A percentile compares a stretch with the other conserved stretches of the same genome.
These are phyloP conservation scores for Setophaga coronata DNA, from an alignment of 2,113 vertebrate genomes.

Conservation along the genomic window DNA sequence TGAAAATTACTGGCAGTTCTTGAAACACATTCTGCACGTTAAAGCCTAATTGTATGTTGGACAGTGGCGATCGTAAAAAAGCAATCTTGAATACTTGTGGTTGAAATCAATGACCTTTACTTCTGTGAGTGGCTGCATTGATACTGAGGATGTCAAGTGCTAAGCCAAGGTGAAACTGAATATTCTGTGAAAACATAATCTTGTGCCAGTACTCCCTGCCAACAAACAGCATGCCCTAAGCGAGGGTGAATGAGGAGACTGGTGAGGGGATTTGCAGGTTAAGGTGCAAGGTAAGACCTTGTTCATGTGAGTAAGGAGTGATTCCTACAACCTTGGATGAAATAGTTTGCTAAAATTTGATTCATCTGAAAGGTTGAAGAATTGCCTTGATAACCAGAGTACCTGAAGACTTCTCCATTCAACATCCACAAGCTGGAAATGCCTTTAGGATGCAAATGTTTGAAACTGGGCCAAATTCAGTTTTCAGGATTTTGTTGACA, in stretches of 20 bases:
- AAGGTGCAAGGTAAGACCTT: background rate
- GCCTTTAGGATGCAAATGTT: background rate
- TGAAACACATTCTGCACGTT: constrained; percentile 18
- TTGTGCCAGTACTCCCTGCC: background rate
- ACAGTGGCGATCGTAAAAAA: background rate
- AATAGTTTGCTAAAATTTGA: background rate
- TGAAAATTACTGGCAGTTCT: constrained; percentile 54
- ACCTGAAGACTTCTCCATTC: background rate
- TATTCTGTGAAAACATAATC: constrained; percentile 40
- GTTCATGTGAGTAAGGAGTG: background rate
- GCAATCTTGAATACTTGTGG: background rate
- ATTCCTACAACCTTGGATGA: background rate
- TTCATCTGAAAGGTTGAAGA: background rate
- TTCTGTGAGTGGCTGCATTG: constrained; percentile 20
- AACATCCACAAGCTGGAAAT: background rate
- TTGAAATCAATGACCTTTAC: constrained; percentile 30
- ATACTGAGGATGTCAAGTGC: background rate
- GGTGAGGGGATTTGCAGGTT: constrained; percentile 9
- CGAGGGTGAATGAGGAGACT: background rate
- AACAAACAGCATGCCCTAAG: background rate
- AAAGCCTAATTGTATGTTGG: constrained; percentile 35
- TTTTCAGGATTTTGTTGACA: background rate
- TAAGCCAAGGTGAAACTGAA: constrained; percentile 35
- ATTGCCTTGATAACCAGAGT: background rate
- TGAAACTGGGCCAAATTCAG: background rate